phyloP scores from a whole-genome alignment of 2,797 vertebrate species.

The Dermochelys coriacea region DNA sequence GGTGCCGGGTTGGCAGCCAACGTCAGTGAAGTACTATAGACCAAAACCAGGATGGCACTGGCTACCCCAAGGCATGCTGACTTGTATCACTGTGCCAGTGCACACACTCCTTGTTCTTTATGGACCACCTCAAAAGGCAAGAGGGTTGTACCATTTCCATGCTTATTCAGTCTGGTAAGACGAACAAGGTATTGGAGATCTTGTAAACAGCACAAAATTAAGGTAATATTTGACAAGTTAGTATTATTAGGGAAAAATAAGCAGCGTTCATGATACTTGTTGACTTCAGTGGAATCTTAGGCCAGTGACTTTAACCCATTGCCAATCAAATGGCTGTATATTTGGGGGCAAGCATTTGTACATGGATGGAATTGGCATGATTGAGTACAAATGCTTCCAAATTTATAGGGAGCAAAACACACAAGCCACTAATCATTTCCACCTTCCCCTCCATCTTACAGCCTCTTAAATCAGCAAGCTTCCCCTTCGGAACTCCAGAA shows the following conservation, averaged over 20 bases:
- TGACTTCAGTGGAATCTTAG: neutral
- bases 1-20: neutral
- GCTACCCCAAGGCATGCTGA: neutral
- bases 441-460: neutral
- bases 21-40: neutral
- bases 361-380: no score
- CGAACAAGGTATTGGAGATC: no score
- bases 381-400: no score
- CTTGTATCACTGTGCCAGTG: neutral
- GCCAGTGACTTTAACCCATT: neutral
- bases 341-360: no score
- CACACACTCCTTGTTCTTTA: neutral
- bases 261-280: neutral
- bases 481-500: no score
- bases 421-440: neutral
- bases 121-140: neutral
- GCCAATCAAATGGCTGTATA: neutral
- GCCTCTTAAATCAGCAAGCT: neutral
- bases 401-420: neutral
- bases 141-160: neutral
- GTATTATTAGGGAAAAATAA: neutral
- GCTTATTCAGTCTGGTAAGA: neutral
- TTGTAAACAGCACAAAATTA: no score
- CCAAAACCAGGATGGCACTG: neutral
- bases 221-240: neutral